Evolutionary conservation across 2,797 vertebrate species (phyloP).

Genomic region (Ctenosaura bakeri): DNA sequence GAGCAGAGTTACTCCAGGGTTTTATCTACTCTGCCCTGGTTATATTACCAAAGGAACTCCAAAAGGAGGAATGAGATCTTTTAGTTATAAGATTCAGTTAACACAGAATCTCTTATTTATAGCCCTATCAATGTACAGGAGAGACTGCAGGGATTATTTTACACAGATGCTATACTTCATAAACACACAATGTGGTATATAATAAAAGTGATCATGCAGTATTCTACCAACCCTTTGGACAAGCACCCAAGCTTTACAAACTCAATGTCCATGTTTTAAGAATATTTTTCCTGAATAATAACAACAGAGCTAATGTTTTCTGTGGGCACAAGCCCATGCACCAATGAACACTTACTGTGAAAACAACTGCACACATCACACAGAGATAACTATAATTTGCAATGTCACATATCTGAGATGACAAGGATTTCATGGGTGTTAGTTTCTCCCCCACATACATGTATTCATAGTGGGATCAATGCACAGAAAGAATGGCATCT

Average conservation of each 20-base stretch:
- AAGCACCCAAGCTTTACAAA: background rate
- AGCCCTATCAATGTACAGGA: background rate
- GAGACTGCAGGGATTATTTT: background rate
- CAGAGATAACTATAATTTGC: background rate
- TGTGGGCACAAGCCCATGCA: background rate
- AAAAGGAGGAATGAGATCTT: constrained; percentile 31
- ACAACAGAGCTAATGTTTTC: background rate
- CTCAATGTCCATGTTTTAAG: no score
- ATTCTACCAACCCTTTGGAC: background rate
- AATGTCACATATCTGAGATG: background rate
- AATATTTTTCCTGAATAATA: background rate
- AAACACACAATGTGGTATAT: background rate
- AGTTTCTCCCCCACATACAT: background rate
- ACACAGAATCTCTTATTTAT: background rate
- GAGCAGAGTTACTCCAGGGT: background rate
- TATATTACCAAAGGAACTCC: background rate
- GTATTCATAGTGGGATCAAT: background rate
- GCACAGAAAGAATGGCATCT: background rate
- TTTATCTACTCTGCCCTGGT: constrained; percentile 12
- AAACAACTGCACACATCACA: background rate
- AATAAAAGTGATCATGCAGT: background rate
- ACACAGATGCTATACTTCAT: background rate
- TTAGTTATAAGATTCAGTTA: constrained; percentile 28
- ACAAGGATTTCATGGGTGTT: background rate
- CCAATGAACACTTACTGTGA: background rate